A percentile compares a stretch with the other conserved stretches of the same genome.
These are phyloP conservation scores for Eremophila alpestris DNA, from an alignment of 2,797 vertebrate species.

Conservation along the genomic window DNA sequence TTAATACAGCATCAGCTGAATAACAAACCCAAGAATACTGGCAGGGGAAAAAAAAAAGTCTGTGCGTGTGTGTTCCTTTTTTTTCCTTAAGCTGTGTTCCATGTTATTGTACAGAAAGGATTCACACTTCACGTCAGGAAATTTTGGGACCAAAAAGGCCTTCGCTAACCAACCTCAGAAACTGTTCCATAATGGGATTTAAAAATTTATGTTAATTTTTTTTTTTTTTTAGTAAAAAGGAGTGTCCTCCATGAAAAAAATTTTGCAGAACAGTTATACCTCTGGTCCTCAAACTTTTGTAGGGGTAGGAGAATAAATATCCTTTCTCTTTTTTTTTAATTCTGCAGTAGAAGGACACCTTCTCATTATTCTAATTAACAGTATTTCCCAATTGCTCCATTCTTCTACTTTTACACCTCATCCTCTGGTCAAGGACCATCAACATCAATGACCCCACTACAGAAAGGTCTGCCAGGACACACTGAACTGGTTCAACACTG, in stretches of 20 bases:
- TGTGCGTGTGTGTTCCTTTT: not conserved
- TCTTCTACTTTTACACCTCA: not conserved
- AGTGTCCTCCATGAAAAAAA: not conserved
- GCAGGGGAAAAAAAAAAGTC: not conserved
- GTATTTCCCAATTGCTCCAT: not conserved
- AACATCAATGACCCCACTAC: not conserved
- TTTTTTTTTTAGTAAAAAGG: conserved; percentile 3
- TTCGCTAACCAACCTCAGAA: not conserved
- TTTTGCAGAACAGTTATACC: not conserved
- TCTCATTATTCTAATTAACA: not conserved
- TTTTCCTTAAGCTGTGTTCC: not conserved
- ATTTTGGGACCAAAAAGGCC: conserved; percentile 45
- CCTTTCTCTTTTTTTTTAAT: not conserved
- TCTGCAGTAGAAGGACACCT: not conserved
- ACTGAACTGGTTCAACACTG: not conserved
- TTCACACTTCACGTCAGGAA: not conserved
- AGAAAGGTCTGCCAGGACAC: not conserved
- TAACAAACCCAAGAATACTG: conserved; percentile 65
- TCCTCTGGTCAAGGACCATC: not conserved
- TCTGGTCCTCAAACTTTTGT: not conserved
- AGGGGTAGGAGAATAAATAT: not conserved
- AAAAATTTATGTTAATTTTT: not conserved
- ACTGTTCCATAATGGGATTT: not conserved
- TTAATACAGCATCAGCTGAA: conserved; percentile 66
- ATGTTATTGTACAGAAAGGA: conserved; percentile 16